Evolutionary conservation across 2,113 vertebrate species (phyloP), one percentile per base, ranked within the genome.

Genomic region (Anthoscopus minutus): DNA sequence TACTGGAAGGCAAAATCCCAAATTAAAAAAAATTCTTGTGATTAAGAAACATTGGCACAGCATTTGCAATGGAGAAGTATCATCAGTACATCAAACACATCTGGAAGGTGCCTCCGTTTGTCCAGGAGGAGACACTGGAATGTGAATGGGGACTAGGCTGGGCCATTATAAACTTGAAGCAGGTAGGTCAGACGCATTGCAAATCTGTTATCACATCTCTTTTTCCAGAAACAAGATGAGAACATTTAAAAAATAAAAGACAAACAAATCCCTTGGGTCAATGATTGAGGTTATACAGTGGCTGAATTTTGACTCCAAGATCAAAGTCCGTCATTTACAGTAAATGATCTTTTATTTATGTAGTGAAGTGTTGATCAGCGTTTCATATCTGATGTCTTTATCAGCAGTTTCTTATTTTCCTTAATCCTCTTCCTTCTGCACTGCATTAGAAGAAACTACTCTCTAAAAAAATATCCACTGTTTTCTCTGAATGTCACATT

Each of bases 161-260:
- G 92, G 89, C 78, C 80, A 58, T 53, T 79, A 70, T 62, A 81
- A 87, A 28, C 69, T 64, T 58, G 53, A 81, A 74, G 74, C 94
- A 79, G 90, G 71, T 92, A 72, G 88, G 89, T 73, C 65, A 94
- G 89, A 74, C 30, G 8, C 77, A 69, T 33, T 61, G 45, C 74
- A 95, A 83, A 81, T 94, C 58, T 90, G 57, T 81, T 95, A 91
- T 65, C 60, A 54, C n/a, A 47, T 69, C 42, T 81, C 85, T 82
- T 81, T 73, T 95, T 85, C 81, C 74, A 91, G 77, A 87, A 91
- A 70, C 53, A 77, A 92, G 45, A 94, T 86, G 83, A 90, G 89
- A 89, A 93, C 79, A 78, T 78, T 89, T 38, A 0, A 80, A 80
- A 58, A 89, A 66, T 31, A 82, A 62, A 91, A 84, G 77, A 54